Evolutionary conservation across 2,888 invertebrate genomes (phyloP).

Genomic region (Epirrita christyi): DNA sequence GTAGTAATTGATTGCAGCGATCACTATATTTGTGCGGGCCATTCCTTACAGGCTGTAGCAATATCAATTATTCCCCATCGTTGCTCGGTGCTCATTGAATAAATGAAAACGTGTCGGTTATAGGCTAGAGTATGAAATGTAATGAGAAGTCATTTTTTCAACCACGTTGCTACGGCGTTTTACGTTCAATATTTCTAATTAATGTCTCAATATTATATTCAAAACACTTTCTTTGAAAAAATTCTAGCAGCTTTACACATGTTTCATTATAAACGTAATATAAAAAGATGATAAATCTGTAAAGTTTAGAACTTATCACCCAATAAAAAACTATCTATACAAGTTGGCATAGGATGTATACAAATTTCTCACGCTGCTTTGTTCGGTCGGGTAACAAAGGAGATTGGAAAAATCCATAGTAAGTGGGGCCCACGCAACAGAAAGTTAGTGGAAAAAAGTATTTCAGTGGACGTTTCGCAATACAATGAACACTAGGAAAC

Average conservation of each 20-base stretch:
- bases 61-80: constrained; percentile 51
- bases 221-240: not conserved
- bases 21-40: constrained; percentile 61
- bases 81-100: constrained; percentile 45
- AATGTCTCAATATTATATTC: not conserved
- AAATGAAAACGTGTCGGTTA: constrained; percentile 45
- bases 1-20: constrained; percentile 75
- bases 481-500: not conserved
- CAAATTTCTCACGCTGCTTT: constrained; percentile 27
- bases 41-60: constrained; percentile 59
- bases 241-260: not conserved
- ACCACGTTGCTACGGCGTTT: not conserved
- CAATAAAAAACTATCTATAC: constrained; percentile 21
- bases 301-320: constrained; percentile 10
- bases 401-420: constrained; percentile 30
- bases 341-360: constrained; percentile 9
- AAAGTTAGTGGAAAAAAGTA: constrained; percentile 24
- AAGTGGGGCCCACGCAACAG: constrained; percentile 13
- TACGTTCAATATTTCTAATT: not conserved
- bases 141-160: not conserved
- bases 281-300: not conserved
- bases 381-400: constrained; percentile 29
- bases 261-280: not conserved
- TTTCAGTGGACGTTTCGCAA: constrained; percentile 13
- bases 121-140: constrained; percentile 3